Base-by-base conservation (phyloP, 2,888 invertebrate species). In the Diaphora mendica region DNA sequence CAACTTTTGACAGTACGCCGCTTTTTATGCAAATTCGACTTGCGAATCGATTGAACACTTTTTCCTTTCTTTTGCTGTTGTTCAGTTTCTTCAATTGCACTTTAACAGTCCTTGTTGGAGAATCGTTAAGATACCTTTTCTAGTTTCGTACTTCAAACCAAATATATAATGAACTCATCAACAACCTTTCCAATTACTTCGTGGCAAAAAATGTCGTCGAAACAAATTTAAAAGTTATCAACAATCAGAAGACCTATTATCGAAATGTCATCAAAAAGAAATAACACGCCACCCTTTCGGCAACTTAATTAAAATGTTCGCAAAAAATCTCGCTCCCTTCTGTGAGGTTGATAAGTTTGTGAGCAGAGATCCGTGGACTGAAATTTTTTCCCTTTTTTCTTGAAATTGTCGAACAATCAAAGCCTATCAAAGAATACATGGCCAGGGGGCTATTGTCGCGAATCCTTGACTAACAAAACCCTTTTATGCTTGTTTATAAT, bases 191-290 rank as follows among this genome's bases (percentile, higher is more conserved):
- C 74, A 76, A 75, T 64, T 81, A 70, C 65, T 55, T 39, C 65
- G 64, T 44, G 68, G 75, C 70, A 69, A 78, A 81, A 77, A 83
- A 79, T 76, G 74, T 77, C 87, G 82, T 84, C 87, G 84, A 91
- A 91, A 92, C 91, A 91, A 89, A 87, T 83, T 82, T 87, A 85
- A 90, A 85, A 90, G 91, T 91, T 88, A 87, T 87, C 84, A 89
- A 93, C 73, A 78, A 77, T 78, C 78, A 74, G 80, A 76, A 71
- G 82, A 93, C 92, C 94, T 92, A 93, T 94, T 92, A 95, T 95
- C 92, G 94, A 70, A 91, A 90, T 93, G 93, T 93, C 94, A 93
- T 95, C 92, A 93, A 94, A 94, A 93, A 92, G 92, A 90, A 93
- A 94, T 93, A 92, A 94, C 90, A 90, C 88, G 86, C 88, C 88